These are phyloP conservation scores for Urocitellus parryii DNA, from an alignment of 2,113 vertebrate species.

Conservation along the genomic window DNA sequence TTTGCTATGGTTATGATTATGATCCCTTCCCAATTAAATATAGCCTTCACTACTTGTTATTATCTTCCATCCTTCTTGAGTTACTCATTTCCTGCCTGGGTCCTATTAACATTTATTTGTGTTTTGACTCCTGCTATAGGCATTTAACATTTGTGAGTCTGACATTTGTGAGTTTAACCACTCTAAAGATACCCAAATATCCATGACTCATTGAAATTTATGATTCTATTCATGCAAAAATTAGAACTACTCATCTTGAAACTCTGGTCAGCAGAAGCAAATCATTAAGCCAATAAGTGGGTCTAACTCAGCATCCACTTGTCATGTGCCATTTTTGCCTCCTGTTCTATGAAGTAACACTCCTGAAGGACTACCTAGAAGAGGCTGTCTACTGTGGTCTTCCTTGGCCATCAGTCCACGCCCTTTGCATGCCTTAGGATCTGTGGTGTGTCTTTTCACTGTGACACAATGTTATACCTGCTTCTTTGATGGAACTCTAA, in stretches of 20 bases:
- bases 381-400: not conserved
- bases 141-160: conserved; percentile 59
- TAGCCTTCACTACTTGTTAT: not conserved
- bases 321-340: not conserved
- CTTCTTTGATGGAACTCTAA: conserved; percentile 8
- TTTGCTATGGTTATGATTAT: conserved; percentile 42
- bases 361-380: not conserved
- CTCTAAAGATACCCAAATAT: conserved; percentile 46
- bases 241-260: conserved; percentile 37
- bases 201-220: conserved; percentile 41
- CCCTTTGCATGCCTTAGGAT: not conserved
- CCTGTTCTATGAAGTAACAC: not conserved
- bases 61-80: conserved; percentile 35
- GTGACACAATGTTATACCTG: not conserved
- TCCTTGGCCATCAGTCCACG: not conserved
- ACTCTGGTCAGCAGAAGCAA: conserved; percentile 20
- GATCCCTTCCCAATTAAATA: conserved; percentile 45
- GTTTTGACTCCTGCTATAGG: conserved; percentile 46
- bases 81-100: conserved; percentile 62
- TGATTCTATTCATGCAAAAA: conserved; percentile 58
- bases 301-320: not conserved
- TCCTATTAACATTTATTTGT: conserved; percentile 56
- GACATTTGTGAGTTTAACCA: conserved; percentile 57
- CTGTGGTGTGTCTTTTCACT: not conserved
- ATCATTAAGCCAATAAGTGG: not conserved